Evolutionary conservation across 2,113 vertebrate genomes (phyloP), one percentile per base, ranked within the genome.

Genomic region (Merops nubicus): DNA sequence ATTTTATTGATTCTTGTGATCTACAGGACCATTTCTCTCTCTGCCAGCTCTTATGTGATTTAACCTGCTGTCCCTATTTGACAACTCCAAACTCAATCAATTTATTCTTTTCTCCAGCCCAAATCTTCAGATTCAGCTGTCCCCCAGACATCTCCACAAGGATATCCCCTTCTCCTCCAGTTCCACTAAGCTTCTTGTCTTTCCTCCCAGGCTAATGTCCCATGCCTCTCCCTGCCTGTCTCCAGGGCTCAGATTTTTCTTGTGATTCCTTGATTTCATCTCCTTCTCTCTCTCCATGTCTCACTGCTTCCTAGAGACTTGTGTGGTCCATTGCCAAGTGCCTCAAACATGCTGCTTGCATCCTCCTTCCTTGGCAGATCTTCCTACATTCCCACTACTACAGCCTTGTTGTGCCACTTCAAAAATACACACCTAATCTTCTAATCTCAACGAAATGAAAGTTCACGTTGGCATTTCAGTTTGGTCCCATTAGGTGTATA

Each of bases 341-440:
- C 63, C 82, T 83, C 59, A 77, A 73, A 93, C 47, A 29, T 20
- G 28, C 74, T 43, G 75, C 65, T 88, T 77, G 70, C 29, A 8
- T 93, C 83, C 78, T 88, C 57, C 78, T 88, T 91, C 34, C 59
- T 88, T 94, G 89, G 89, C 63, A 96, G 78, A 91, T 63, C 60
- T 64, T 88, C 82, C 82, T 53, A 80, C 74, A 69, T 78, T 90
- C 70, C 64, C 56, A 47, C 79, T 60, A 16, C 43, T 83, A 56
- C 54, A 89, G 84, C 65, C 53, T 80, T 85, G 72, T 50, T 88
- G 59, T 72, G 33, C 45, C 74, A 36, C 93, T 89, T 94, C 36
- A 82, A 53, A 81, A 93, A 77, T 11, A 36, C 59, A 54, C 17
- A 53, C 36, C 54, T 90, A 15, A 70, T 79, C 43, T 88, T 72